A percentile compares a stretch with the other conserved stretches of the same genome.
phyloP scores from a whole-genome alignment of 2,888 invertebrate genomes.

The Mythimna pallens region DNA sequence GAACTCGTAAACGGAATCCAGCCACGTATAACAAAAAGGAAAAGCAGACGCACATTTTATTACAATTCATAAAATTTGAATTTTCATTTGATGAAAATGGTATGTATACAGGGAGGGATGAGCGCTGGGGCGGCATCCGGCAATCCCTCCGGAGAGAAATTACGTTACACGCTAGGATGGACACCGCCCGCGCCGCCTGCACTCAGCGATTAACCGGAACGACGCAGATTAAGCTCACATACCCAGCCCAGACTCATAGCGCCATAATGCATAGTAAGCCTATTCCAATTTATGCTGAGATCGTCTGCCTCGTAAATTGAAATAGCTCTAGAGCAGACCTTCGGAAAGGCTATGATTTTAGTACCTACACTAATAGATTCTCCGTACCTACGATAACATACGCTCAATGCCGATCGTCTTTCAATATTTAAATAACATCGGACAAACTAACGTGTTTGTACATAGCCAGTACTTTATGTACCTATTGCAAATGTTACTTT shows the following conservation, averaged over 20 bases:
- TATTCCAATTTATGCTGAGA: constrained; percentile 43
- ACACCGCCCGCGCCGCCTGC: constrained; percentile 51
- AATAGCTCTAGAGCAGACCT: constrained; percentile 18
- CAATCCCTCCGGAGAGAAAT: constrained; percentile 60
- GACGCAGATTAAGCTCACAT: constrained; percentile 49
- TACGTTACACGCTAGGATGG: constrained; percentile 63
- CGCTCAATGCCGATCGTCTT: constrained; percentile 1
- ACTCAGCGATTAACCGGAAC: constrained; percentile 58
- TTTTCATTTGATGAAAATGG: constrained; percentile 46
- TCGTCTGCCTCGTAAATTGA: constrained; percentile 33
- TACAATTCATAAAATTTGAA: constrained; percentile 50
- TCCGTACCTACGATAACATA: constrained; percentile 1
- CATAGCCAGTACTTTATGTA: not conserved
- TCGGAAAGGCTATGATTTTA: constrained; percentile 11
- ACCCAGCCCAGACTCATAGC: constrained; percentile 23
- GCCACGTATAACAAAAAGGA: constrained; percentile 7
- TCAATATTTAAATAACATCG: constrained; percentile 30
- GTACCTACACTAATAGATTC: constrained; percentile 3
- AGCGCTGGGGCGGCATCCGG: constrained; percentile 35
- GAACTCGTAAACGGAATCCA: constrained; percentile 1
- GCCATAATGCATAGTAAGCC: constrained; percentile 44
- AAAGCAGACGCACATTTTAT: constrained; percentile 7
- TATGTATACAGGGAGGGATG: constrained; percentile 21
- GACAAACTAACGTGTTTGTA: not conserved
- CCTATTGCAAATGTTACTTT: not conserved